Conservation (phyloP, 2,797 vertebrate genomes). For the Takifugu rubripes region DNA sequence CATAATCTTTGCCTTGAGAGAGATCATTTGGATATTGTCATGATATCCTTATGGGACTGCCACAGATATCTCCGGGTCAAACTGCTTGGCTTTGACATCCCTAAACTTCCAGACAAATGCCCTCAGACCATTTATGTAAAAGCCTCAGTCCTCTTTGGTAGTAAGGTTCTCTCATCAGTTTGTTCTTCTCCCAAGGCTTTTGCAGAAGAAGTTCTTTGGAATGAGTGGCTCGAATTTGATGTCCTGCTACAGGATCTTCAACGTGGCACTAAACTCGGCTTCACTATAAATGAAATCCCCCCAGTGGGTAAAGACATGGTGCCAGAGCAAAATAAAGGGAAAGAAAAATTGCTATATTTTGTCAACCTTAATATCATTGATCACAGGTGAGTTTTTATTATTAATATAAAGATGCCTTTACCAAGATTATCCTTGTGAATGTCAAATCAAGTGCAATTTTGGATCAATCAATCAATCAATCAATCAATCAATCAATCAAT, state of each 20-base stretch:
- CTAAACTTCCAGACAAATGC: constrained; percentile 64
- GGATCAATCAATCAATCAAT: no score
- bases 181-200: constrained; percentile 64
- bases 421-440: background rate
- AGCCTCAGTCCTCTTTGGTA: constrained; percentile 73
- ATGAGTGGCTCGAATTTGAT: constrained; percentile 78
- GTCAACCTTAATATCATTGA: constrained; percentile 81
- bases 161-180: constrained; percentile 68
- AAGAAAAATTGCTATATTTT: constrained; percentile 72
- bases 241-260: constrained; percentile 73
- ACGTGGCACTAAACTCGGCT: constrained; percentile 73
- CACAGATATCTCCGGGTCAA: constrained; percentile 76
- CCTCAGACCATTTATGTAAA: constrained; percentile 69
- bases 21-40: constrained; percentile 72
- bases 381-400: constrained; percentile 63
- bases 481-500: no score
- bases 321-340: constrained; percentile 59
- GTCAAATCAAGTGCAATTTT: background rate
- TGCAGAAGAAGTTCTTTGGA: constrained; percentile 79
- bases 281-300: constrained; percentile 68
- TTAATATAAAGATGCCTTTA: background rate
- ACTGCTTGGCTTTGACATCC: constrained; percentile 77
- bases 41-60: constrained; percentile 82
- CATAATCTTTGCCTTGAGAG: constrained; percentile 67
- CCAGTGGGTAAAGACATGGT: constrained; percentile 30